Conservation (phyloP, 23 tunicate genomes). For the Styela plicata region DNA sequence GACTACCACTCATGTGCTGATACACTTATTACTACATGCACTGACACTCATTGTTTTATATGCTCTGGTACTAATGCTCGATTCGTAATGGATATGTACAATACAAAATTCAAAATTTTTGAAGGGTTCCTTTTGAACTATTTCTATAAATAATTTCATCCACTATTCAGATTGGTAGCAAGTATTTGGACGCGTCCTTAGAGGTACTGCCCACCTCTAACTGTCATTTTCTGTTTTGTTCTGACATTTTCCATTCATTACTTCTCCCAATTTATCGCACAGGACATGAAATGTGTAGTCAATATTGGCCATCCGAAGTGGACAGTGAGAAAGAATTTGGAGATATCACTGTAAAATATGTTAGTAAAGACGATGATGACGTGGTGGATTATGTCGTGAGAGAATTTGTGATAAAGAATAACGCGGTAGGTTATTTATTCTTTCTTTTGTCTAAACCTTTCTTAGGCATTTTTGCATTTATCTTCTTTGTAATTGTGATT, state of each 20-base stretch:
- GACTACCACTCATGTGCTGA: too few relatives aligned
- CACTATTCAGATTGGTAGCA: too few relatives aligned
- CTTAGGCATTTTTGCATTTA: not conserved
- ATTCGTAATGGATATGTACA: too few relatives aligned
- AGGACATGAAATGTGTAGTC: constrained; percentile 58
- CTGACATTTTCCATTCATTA: too few relatives aligned
- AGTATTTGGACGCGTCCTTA: not conserved
- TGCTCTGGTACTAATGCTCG: too few relatives aligned
- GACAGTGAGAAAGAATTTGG: constrained; percentile 26
- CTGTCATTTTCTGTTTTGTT: too few relatives aligned
- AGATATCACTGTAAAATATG: constrained; percentile 46
- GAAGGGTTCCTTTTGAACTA: too few relatives aligned
- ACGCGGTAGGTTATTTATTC: constrained; percentile 49
- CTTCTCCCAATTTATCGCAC: not conserved
- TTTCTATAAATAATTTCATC: too few relatives aligned
- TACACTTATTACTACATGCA: too few relatives aligned
- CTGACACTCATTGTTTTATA: too few relatives aligned
- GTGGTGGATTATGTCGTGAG: constrained; percentile 60
- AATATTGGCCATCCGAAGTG: constrained; percentile 58
- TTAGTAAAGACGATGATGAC: constrained; percentile 44
- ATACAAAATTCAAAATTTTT: too few relatives aligned
- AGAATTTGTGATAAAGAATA: constrained; percentile 29
- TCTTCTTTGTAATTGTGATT: not conserved
- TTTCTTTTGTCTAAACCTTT: too few relatives aligned
- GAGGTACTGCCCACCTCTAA: not conserved